These are phyloP conservation scores for Globodera rostochiensis DNA, from an alignment of 1,140 invertebrate species.

Conservation along the genomic window DNA sequence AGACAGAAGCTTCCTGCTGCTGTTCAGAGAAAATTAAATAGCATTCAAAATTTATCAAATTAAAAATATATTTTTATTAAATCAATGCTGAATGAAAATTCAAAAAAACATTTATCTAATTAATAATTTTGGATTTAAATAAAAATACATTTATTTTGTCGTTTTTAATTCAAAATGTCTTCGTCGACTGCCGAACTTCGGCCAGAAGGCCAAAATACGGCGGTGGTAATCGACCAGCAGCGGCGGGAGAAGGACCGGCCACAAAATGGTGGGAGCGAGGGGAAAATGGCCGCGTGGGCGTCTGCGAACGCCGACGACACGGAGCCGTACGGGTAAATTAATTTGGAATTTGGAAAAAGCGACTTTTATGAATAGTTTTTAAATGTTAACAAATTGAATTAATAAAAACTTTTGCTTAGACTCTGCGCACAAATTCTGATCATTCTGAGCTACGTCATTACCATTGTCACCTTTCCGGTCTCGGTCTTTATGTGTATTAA, in stretches of 20 bases:
- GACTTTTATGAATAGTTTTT: neutral
- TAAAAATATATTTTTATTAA: neutral
- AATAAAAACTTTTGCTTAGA: neutral
- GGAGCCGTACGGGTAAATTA: conserved; percentile 28
- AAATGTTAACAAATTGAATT: neutral
- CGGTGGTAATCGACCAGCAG: neutral
- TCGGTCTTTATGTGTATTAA: conserved; percentile 90
- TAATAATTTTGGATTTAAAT: neutral
- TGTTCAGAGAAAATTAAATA: too few species aligned
- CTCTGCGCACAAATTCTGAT: conserved; percentile 71
- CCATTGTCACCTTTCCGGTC: conserved; percentile 85
- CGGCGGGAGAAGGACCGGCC: neutral
- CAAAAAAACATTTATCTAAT: too few species aligned
- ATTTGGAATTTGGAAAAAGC: neutral
- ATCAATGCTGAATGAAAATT: too few species aligned
- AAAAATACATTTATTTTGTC: neutral
- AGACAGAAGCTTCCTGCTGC: too few species aligned
- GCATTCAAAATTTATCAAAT: neutral
- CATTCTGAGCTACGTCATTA: conserved; percentile 80
- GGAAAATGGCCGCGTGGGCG: neutral
- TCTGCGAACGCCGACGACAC: conserved; percentile 2
- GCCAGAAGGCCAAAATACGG: neutral
- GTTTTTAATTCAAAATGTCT: neutral
- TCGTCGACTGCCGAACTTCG: neutral
- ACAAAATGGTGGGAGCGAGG: neutral